Evolutionary conservation across 2,797 vertebrate genomes (phyloP), one percentile per base, ranked within the genome.

Genomic region (Acrossocheilus fasciatus): DNA sequence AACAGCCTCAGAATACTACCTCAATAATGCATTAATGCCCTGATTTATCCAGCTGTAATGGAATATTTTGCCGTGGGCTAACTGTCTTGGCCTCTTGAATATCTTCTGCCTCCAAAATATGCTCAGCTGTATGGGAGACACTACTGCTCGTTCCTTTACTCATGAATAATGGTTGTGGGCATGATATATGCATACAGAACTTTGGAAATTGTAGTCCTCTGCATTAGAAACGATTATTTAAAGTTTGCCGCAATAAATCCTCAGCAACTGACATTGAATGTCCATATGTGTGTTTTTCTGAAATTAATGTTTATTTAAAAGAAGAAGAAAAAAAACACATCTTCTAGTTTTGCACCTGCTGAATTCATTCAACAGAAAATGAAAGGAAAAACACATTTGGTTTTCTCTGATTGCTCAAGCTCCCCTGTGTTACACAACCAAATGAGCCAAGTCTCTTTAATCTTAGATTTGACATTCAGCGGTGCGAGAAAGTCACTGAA

Each of bases 21-120:
- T 88, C 68, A 87, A 88, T 88, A 83, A 91, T 85, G 81, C 76
- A 89, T 90, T 89, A 90, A 90, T 83, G 86, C 69, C 72, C 69
- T 3, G 34, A 87, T 89, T 87, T 85, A 90, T 89, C 79, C 26
- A 64, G 74, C 86, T 84, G 78, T 87, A 89, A 89, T 89, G 89
- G 89, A 88, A 90, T 88, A 86, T 80, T 90, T 86, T 80, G 86
- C 81, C 81, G 54, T 18, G 30, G 78, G 89, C 86, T 84, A 76
- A 52, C 80, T 86, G 41, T 77, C 68, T 70, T 88, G 83, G 74
- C 73, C 79, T 75, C n/a, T 86, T 69, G 59, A 88, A 88, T 85
- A 80, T 87, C 78, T 80, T 82, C 75, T n/a, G 26, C 76, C 15
- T 81, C 72, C n/a, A 72, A 88, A 86, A 87, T 83, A 75, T 86